Evolutionary conservation across 2,888 invertebrate genomes (phyloP), one percentile per base, ranked within the genome.

Genomic region (Cephonodes hylas): DNA sequence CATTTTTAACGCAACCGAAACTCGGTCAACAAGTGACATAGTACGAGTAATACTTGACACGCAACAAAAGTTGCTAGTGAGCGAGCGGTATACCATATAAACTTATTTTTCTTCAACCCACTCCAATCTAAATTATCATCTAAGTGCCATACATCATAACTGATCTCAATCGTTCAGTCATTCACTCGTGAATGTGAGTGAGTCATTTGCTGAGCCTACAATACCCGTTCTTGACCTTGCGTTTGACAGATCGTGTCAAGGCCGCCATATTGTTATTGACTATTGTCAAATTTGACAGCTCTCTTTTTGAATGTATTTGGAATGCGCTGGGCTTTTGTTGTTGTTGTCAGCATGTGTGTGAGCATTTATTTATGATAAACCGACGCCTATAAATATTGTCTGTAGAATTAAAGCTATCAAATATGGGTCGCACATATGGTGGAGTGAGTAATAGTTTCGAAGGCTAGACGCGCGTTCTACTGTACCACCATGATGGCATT

Each of bases 231-330:
- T 75, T 83, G 82, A 81, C 82, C 82, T 81, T 83, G 78, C 61
- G 59, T 72, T 68, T 81, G 79, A 80, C 80, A 81, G 74, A 72
- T 70, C 69, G 64, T 80, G 87, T 86, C 85, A 86, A 82, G 85
- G 87, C 65, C 77, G 62, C 65, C 59, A 62, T 62, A 76, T 75
- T 74, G 73, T 76, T 79, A 73, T 73, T 72, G 66, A 63, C 74
- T 71, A 79, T 79, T 86, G 84, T 86, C 78, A 78, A 68, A 67
- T 82, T 78, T 85, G 88, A 85, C 86, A 87, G 83, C 74, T 77
- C 67, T 76, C 75, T 72, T 68, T 69, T 57, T 61, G 31, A 59
- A 34, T 65, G 60, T 64, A n/a, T n/a, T n/a, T n/a, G 69, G 67
- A 69, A 68, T 71, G 66, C 66, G 65, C 59, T 60, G 56, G 57